Conservation (phyloP, 2,888 invertebrate genomes). For the Brachyopa scutellaris region DNA sequence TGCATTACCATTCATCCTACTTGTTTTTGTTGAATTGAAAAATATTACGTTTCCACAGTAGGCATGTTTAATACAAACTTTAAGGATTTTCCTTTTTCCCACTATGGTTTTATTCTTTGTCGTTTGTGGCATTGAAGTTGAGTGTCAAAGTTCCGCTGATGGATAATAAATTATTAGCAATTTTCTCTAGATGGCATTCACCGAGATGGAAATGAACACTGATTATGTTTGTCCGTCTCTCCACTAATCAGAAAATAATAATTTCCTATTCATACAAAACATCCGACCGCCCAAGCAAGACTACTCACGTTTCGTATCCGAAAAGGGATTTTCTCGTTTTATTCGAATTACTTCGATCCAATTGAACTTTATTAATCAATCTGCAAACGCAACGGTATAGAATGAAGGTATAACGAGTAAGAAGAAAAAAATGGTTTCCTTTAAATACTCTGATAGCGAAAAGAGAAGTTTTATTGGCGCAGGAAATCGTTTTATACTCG, state of each 20-base stretch:
- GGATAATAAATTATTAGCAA: slow-evolving; percentile 27
- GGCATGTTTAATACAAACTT: no score
- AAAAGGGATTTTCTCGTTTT: slow-evolving; percentile 25
- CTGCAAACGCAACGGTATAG: slow-evolving; percentile 12
- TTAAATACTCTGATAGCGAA: slow-evolving; percentile 5
- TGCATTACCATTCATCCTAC: neutral
- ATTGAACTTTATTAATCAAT: slow-evolving; percentile 64
- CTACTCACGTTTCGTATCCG: neutral
- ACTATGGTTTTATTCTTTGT: no score
- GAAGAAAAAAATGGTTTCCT: neutral
- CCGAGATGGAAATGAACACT: slow-evolving; percentile 32
- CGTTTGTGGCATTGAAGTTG: neutral
- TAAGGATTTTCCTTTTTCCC: no score
- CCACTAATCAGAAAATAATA: slow-evolving; percentile 30
- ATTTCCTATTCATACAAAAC: slow-evolving; percentile 22
- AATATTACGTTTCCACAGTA: neutral
- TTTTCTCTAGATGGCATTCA: neutral
- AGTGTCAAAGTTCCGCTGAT: neutral
- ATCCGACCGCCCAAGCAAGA: neutral
- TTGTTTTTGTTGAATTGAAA: neutral
- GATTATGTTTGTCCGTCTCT: slow-evolving; percentile 32
- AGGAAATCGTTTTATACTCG: slow-evolving; percentile 42
- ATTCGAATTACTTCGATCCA: slow-evolving; percentile 42
- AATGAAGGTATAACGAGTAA: slow-evolving; percentile 8
- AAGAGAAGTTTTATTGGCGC: slow-evolving; percentile 43